Percentiles rank a stretch among this genome's conserved stretches.
phyloP scores from a whole-genome alignment of 2,113 vertebrate species.

The Boleophthalmus pectinirostris region DNA sequence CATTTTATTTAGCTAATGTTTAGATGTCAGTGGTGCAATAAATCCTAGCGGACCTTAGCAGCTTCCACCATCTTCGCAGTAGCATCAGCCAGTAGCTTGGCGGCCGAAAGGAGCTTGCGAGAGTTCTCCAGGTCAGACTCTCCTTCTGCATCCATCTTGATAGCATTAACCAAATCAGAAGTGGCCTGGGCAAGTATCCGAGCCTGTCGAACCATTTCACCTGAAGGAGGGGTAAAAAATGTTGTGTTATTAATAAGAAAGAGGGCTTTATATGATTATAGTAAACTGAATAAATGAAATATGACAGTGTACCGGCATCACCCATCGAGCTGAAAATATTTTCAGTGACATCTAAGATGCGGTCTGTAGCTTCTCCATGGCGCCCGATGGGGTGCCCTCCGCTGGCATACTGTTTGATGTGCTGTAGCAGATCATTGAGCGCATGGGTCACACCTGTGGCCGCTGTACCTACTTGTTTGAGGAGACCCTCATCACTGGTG shows the following conservation, averaged over 20 bases:
- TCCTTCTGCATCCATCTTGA: slow-evolving; percentile 94
- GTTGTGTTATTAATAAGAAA: not conserved
- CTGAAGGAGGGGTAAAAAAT: slow-evolving; percentile 60
- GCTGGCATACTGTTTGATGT: slow-evolving; percentile 90
- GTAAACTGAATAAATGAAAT: not conserved
- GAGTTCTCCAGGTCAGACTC: slow-evolving; percentile 96
- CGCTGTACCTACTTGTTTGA: slow-evolving; percentile 91
- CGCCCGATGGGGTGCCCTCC: slow-evolving; percentile 89
- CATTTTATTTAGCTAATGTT: not conserved
- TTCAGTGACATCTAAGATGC: slow-evolving; percentile 93
- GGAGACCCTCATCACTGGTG: slow-evolving; percentile 87
- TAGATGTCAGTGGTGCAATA: not conserved
- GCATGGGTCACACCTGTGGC: slow-evolving; percentile 93
- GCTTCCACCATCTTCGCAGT: slow-evolving; percentile 98
- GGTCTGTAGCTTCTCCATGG: slow-evolving; percentile 94
- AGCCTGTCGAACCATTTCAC: slow-evolving; percentile 97
- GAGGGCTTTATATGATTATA: not conserved
- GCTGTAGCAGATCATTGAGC: slow-evolving; percentile 93
- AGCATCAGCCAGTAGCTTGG: slow-evolving; percentile 94
- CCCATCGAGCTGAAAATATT: slow-evolving; percentile 99
- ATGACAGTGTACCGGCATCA: slow-evolving; percentile 82
- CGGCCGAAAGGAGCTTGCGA: slow-evolving; percentile 91
- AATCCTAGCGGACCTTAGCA: slow-evolving; percentile 84
- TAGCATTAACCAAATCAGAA: slow-evolving; percentile 94
- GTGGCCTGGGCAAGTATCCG: slow-evolving; percentile 96